A percentile compares a stretch with the other conserved stretches of the same genome.
phyloP scores from a whole-genome alignment of 2,797 vertebrate species.

The Denticeps clupeoides region DNA sequence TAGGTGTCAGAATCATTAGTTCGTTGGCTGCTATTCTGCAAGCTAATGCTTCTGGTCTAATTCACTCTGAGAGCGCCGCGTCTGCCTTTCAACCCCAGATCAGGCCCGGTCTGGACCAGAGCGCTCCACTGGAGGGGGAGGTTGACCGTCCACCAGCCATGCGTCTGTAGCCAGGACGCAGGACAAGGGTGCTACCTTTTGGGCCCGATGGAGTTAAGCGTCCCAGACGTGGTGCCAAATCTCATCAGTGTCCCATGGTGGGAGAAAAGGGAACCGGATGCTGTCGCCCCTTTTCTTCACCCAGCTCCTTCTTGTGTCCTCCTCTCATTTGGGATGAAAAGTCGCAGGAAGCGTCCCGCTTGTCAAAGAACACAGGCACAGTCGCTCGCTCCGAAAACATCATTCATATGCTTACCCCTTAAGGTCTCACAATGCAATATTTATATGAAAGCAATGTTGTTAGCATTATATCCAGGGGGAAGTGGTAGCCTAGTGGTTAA shows the following conservation, averaged over 20 bases:
- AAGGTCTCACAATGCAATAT: too few species aligned
- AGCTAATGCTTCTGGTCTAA: conserved; percentile 68
- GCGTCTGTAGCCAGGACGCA: not conserved
- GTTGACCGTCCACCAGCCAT: too few species aligned
- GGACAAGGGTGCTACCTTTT: conserved; percentile 6
- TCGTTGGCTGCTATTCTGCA: conserved; percentile 66
- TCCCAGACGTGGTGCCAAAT: too few species aligned
- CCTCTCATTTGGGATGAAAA: not conserved
- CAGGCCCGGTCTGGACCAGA: conserved; percentile 42
- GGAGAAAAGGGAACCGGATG: conserved; percentile 16
- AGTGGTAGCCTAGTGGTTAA: too few species aligned
- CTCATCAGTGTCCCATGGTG: conserved; percentile 2
- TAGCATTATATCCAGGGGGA: too few species aligned
- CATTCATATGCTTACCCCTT: too few species aligned
- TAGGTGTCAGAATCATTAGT: conserved; percentile 73
- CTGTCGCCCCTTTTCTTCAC: not conserved
- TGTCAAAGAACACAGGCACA: not conserved
- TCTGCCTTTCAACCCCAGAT: conserved; percentile 54
- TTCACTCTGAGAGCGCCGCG: conserved; percentile 56
- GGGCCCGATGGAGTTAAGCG: conserved; percentile 16
- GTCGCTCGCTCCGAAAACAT: not conserved
- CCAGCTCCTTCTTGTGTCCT: not conserved
- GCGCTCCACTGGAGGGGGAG: conserved; percentile 16
- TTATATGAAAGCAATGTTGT: conserved; percentile 15
- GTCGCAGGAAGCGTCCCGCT: not conserved